Conservation (phyloP, 2,113 vertebrate genomes). For the Jacana jacana region DNA sequence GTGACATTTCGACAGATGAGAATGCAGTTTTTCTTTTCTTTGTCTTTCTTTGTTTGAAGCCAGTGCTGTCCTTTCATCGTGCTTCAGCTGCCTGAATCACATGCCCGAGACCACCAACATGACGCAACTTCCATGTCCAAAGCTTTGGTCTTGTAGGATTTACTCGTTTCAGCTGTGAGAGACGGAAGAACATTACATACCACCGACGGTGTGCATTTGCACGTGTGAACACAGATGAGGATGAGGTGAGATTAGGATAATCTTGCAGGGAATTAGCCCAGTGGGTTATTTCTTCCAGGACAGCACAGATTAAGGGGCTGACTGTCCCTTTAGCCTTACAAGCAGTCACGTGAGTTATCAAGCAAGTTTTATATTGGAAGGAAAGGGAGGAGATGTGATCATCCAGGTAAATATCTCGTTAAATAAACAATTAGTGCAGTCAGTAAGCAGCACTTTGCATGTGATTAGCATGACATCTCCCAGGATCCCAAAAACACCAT, state of each 20-base stretch:
- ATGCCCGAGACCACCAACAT: neutral
- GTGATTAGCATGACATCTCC: neutral
- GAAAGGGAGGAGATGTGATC: neutral
- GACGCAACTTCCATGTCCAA: neutral
- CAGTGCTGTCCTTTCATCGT: neutral
- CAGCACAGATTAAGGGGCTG: constrained; percentile 55
- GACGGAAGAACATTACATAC: neutral
- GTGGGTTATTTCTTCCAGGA: constrained; percentile 61
- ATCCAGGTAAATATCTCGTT: neutral
- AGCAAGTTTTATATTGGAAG: neutral
- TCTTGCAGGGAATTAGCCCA: constrained; percentile 50
- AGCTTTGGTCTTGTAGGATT: constrained; percentile 33
- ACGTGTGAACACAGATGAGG: constrained; percentile 13
- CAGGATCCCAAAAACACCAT: neutral
- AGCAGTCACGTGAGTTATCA: neutral
- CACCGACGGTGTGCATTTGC: neutral
- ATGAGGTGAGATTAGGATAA: constrained; percentile 58
- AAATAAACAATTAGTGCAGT: neutral
- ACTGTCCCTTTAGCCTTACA: neutral
- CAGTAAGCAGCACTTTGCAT: neutral
- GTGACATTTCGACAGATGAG: neutral
- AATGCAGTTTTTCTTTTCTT: neutral
- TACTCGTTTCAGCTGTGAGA: neutral
- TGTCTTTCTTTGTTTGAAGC: neutral
- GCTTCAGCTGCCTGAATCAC: neutral